phyloP scores from a whole-genome alignment of 2,113 vertebrate species.

The Poicephalus gulielmi region DNA sequence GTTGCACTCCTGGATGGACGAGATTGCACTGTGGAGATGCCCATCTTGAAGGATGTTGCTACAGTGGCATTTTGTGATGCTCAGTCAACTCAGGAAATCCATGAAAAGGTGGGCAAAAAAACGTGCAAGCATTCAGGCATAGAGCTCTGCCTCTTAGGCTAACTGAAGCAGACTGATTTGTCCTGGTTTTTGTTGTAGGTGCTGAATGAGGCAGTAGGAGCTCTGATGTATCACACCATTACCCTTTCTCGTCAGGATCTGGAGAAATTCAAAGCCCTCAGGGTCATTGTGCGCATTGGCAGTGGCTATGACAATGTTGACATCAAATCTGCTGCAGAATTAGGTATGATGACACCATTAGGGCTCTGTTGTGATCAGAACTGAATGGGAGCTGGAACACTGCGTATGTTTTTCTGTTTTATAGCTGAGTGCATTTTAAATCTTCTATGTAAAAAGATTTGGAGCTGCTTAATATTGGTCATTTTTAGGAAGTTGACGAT shows the following conservation, averaged over 20 bases:
- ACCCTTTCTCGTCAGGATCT: constrained; percentile 89
- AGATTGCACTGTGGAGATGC: constrained; percentile 92
- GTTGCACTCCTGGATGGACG: constrained; percentile 89
- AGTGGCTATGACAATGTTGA: constrained; percentile 91
- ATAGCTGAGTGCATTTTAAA: background rate
- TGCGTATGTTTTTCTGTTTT: background rate
- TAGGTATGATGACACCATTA: constrained; percentile 74
- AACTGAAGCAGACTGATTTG: background rate
- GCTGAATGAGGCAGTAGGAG: constrained; percentile 89
- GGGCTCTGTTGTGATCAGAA: background rate
- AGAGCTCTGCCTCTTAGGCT: background rate
- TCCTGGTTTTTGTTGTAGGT: constrained; percentile 69
- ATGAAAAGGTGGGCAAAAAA: constrained; percentile 82
- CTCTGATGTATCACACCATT: constrained; percentile 91
- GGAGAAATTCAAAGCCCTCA: constrained; percentile 90
- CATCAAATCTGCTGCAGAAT: constrained; percentile 88
- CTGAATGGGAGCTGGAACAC: background rate
- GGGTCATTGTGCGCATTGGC: constrained; percentile 89
- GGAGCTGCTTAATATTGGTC: background rate
- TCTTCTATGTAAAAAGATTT: background rate
- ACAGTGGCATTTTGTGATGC: constrained; percentile 92
- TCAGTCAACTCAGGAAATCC: constrained; percentile 93
- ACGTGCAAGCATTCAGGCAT: background rate
- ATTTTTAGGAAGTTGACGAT: background rate
- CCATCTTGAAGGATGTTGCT: constrained; percentile 90